A percentile compares a stretch with the other conserved stretches of the same genome.
These are phyloP conservation scores for rat (Rattus norvegicus) DNA, from an alignment of 2,113 vertebrate genomes.

Conservation along the genomic window GRCr8 NC_086023.1:75417001-75417500, in stretches of 20 bases:
- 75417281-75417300: background rate
- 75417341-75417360: background rate
- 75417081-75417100: background rate
- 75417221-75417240: background rate
- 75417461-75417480: background rate
- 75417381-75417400: background rate
- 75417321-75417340: background rate
- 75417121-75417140: background rate
- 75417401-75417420: background rate
- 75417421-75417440: accelerated
- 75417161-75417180: background rate
- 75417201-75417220: background rate
- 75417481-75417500: background rate
- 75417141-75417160: background rate
- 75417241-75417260: constrained; percentile 9
- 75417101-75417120: background rate
- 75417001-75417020: constrained; percentile 8
- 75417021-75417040: background rate
- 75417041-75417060: background rate
- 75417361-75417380: background rate
- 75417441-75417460: background rate
- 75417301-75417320: background rate
- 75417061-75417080: background rate
- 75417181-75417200: background rate
- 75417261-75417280: background rate